Evolutionary conservation across 2,113 vertebrate genomes (phyloP), one percentile per base, ranked within the genome.

Genomic region (Nothoprocta pentlandii): DNA sequence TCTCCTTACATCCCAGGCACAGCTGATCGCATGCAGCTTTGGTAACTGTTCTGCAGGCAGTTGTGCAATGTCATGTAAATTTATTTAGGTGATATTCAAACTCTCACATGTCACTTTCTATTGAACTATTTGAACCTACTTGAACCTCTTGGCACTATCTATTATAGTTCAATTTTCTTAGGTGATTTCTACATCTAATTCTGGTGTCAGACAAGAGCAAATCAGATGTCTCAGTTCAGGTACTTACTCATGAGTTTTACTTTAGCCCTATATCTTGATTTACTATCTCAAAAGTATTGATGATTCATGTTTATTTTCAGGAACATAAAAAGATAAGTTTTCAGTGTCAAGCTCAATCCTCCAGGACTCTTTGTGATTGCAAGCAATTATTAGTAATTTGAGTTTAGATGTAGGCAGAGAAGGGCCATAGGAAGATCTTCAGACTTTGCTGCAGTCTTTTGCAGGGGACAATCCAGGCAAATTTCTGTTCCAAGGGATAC

Each of bases 321-420:
- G 25, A 74, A 83, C 53, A 56, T 58, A 44, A 87, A 89, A 94
- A 14, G 19, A 78, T 81, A 15, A 41, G 25, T 61, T 47, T 41
- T 77, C 59, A 51, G 34, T 20, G 22, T 44, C 77, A 20, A 89
- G 19, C 39, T 75, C 26, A 36, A 17, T 53, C 77, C 63, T 74
- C 17, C 81, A 71, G 51, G 87, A 34, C 2, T 6, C 47, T 39
- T 44, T 53, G 66, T 30, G 66, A 62, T 26, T 49, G 67, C 36
- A 68, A 81, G 14, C 10, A 44, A 30, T 64, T 41, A 12, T 23
- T 88, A 80, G 0, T 12, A 84, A 44, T 66, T n/a, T 47, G 39
- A 80, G 19, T 58, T 92, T 44, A 59, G 15, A 20, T 69, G 59
- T 90, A 94, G 58, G 44, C 41, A 39, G 32, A 91, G 46, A 51